These are phyloP conservation scores for Cherax destructor DNA, from an alignment of 1,140 invertebrate genomes.

Conservation along the genomic window DNA sequence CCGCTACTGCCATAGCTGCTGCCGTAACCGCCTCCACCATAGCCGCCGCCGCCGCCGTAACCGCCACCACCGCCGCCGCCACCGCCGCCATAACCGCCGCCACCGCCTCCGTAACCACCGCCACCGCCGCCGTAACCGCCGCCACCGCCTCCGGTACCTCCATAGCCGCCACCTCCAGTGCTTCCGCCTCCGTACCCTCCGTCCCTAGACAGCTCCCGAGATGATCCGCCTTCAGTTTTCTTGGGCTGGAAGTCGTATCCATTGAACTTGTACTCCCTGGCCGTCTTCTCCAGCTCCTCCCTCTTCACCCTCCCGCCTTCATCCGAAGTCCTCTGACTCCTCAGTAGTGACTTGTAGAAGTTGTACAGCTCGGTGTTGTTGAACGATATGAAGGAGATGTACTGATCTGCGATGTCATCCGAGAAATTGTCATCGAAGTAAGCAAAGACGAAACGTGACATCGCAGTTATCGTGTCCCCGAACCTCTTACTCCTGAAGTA, in stretches of 20 bases:
- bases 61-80: background rate
- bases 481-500: constrained; percentile 29
- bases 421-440: constrained; percentile 57
- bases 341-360: constrained; percentile 47
- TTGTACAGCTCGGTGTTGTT: constrained; percentile 50
- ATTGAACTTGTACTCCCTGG: constrained; percentile 29
- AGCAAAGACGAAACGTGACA: constrained; percentile 46
- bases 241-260: constrained; percentile 42
- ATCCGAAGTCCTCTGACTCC: background rate
- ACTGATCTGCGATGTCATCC: constrained; percentile 35
- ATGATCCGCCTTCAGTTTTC: background rate
- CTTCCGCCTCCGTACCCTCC: constrained; percentile 12
- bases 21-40: background rate
- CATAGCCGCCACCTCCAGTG: background rate
- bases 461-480: constrained; percentile 19
- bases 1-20: background rate
- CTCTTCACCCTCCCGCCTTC: constrained; percentile 35
- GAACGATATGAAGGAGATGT: constrained; percentile 53
- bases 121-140: constrained; percentile 20
- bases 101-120: constrained; percentile 2
- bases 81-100: background rate
- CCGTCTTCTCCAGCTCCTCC: constrained; percentile 19
- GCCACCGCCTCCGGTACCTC: background rate
- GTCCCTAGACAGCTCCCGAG: background rate
- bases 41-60: background rate